phyloP scores from a whole-genome alignment of 2,113 vertebrate genomes.

The Phalacrocorax pelagicus region DNA sequence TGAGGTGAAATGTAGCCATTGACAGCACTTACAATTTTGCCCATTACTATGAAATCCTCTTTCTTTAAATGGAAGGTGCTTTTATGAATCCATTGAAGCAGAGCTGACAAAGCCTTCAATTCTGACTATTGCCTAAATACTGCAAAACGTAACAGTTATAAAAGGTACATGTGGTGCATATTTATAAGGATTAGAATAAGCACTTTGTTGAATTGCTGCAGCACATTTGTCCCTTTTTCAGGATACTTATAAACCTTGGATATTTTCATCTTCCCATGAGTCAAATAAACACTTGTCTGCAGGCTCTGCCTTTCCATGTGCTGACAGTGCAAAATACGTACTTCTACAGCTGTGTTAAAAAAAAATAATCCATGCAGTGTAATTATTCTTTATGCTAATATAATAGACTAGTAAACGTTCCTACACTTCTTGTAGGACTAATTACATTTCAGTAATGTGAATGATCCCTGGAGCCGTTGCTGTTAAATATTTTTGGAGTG shows the following conservation, averaged over 20 bases:
- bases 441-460: slow-evolving; percentile 59
- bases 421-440: slow-evolving; percentile 35
- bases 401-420: slow-evolving; percentile 16
- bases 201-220: slow-evolving; percentile 6
- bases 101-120: slow-evolving; percentile 38
- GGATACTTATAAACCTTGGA: background rate
- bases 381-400: slow-evolving; percentile 57
- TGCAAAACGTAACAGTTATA: slow-evolving; percentile 44
- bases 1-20: slow-evolving; percentile 59
- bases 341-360: background rate
- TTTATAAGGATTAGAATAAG: slow-evolving; percentile 57
- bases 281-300: background rate
- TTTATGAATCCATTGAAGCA: slow-evolving; percentile 55
- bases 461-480: slow-evolving; percentile 29
- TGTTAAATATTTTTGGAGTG: slow-evolving; percentile 47
- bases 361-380: background rate
- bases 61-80: slow-evolving; percentile 33
- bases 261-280: slow-evolving; percentile 4
- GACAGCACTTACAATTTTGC: slow-evolving; percentile 47
- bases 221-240: slow-evolving; percentile 14
- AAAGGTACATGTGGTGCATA: slow-evolving; percentile 41
- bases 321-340: background rate
- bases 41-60: slow-evolving; percentile 61
- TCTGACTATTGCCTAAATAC: slow-evolving; percentile 22
- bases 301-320: background rate